These are phyloP conservation scores for Mesocentrotus franciscanus DNA, from an alignment of 53 echinoderm and acorn worm genomes.

Conservation along the genomic window DNA sequence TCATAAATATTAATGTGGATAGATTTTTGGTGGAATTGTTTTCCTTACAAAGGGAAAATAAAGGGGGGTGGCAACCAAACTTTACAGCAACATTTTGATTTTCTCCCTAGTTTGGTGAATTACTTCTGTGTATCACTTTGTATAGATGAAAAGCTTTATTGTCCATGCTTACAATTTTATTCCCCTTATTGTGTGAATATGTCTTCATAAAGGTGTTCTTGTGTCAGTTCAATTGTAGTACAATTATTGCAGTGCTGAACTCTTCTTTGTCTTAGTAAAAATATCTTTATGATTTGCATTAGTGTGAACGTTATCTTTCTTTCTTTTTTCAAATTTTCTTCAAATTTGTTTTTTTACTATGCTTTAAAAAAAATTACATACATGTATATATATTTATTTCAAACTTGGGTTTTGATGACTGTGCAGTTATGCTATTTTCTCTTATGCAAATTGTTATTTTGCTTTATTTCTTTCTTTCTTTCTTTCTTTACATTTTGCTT, in stretches of 20 bases:
- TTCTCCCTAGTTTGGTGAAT: not conserved
- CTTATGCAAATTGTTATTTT: too few relatives aligned
- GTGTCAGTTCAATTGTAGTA: not conserved
- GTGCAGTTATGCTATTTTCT: too few relatives aligned
- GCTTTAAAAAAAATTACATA: not conserved
- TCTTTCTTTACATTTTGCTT: not conserved
- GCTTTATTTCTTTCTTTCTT: too few relatives aligned
- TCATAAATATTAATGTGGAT: not conserved
- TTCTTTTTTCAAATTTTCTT: not conserved
- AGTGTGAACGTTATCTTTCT: too few relatives aligned
- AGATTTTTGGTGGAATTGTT: not conserved
- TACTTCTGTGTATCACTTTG: not conserved
- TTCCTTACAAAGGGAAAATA: not conserved
- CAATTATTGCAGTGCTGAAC: not conserved
- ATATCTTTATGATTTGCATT: not conserved
- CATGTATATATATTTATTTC: too few relatives aligned
- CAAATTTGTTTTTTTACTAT: not conserved
- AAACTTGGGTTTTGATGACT: too few relatives aligned
- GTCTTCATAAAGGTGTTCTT: not conserved
- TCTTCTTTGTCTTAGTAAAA: not conserved
- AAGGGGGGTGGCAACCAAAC: not conserved
- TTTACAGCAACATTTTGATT: not conserved
- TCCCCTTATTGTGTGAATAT: not conserved
- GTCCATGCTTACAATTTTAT: not conserved
- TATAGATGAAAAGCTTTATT: not conserved